A percentile compares a stretch with the other conserved stretches of the same genome.
These are phyloP conservation scores for Himalopsyche anomala DNA, from an alignment of 2,888 invertebrate species.

Conservation along the genomic window DNA sequence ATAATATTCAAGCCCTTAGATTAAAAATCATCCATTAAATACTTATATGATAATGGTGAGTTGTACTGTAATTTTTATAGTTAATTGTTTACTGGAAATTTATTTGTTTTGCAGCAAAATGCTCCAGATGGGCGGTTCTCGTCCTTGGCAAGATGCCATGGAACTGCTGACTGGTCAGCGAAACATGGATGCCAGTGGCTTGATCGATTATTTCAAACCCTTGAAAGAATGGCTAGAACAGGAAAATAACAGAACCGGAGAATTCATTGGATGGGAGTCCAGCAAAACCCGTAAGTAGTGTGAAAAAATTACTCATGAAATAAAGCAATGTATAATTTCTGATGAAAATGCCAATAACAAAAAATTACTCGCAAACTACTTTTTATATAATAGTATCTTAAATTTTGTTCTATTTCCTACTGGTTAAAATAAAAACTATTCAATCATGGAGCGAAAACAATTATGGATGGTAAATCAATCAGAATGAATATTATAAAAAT, in stretches of 20 bases:
- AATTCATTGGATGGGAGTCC: slow-evolving; percentile 78
- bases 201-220: slow-evolving; percentile 85
- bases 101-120: slow-evolving; percentile 73
- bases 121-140: slow-evolving; percentile 81
- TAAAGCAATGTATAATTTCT: no score
- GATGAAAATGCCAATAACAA: no score
- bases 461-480: no score
- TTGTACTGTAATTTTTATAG: not conserved
- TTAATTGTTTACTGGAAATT: not conserved
- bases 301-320: not conserved
- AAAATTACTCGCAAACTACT: no score
- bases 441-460: no score
- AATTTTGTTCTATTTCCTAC: no score
- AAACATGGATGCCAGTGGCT: slow-evolving; percentile 82
- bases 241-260: slow-evolving; percentile 80
- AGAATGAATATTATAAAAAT: no score
- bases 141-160: slow-evolving; percentile 87
- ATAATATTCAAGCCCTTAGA: no score
- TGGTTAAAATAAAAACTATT: no score
- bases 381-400: no score
- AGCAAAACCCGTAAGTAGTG: slow-evolving; percentile 72
- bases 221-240: slow-evolving; percentile 81
- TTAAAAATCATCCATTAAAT: no score
- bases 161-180: slow-evolving; percentile 82
- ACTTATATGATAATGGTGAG: no score